These are phyloP conservation scores for Ophion costatus DNA, from an alignment of 2,888 invertebrate species.

Conservation along the genomic window DNA sequence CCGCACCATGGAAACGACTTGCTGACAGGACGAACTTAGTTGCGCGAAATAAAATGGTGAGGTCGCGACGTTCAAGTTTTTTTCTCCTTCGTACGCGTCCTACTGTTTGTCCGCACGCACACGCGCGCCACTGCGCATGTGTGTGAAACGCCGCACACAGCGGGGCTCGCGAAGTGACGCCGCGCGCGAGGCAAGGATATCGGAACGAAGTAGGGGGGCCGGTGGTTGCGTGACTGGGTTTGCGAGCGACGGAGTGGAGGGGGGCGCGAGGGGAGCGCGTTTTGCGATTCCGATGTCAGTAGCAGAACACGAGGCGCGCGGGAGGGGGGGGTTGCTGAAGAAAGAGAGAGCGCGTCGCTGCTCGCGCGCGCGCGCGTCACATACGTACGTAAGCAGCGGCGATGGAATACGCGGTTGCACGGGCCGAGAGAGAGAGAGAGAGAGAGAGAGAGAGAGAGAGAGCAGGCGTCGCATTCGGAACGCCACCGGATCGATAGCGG, in stretches of 20 bases:
- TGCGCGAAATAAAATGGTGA: neutral
- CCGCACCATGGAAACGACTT: no score
- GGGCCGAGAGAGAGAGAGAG: conserved; percentile 9
- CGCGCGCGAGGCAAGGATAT: neutral
- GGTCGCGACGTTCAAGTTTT: neutral
- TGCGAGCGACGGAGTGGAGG: conserved; percentile 26
- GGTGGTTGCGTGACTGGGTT: conserved; percentile 37
- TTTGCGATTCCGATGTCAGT: conserved; percentile 49
- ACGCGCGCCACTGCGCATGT: neutral
- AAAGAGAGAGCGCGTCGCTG: conserved; percentile 60
- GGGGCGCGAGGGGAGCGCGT: conserved; percentile 26
- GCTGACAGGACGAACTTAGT: neutral
- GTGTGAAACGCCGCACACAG: neutral
- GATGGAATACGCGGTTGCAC: conserved; percentile 47
- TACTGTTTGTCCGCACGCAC: neutral
- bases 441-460: conserved; percentile 5
- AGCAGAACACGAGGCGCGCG: conserved; percentile 1
- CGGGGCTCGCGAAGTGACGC: neutral
- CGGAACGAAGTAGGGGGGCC: neutral
- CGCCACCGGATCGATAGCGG: conserved; percentile 60
- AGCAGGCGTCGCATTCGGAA: conserved; percentile 39
- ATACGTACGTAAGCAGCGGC: conserved; percentile 12
- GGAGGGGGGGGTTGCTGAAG: conserved; percentile 47
- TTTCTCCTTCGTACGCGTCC: neutral
- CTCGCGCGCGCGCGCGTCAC: conserved; percentile 56